Base-by-base conservation (phyloP, 64 coral and sea anemone species). In the Platygyra sinensis region DNA sequence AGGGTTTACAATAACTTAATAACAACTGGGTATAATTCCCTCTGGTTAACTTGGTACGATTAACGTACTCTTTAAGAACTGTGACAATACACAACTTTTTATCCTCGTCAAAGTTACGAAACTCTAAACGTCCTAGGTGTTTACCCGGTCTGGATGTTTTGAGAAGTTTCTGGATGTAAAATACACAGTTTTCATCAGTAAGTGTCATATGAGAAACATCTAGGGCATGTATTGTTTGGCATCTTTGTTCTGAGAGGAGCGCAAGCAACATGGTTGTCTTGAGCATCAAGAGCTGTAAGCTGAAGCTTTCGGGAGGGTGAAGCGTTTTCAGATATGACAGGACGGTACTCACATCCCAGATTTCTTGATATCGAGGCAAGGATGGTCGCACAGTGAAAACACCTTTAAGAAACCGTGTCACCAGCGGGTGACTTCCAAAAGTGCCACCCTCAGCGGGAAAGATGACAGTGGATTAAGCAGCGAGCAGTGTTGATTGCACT, bases 131-230 rank as follows among this genome's bases (percentile, higher is more conserved):
- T 42, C 90, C 74, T 30, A 86, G 79, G 64, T 92, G 90, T 80
- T 92, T 92, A 20, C 90, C 83, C 69, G 82, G 90, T 86, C 52
- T 71, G 19, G 90, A 92, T 22, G 83, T 92, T 86, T 92, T 92
- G 16, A 92, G 60, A 13, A 87, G 22, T 74, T 77, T 62, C 64
- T 20, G 27, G 39, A 87, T 86, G 52, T 77, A 75, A 59, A 92
- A 92, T 39, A 72, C 55, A 67, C 90, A 92, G 25, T 60, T 24
- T 67, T 27, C 28, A 50, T 77, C 74, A 39, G n/a, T n/a, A n/a
- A 86, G 28, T 28, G 30, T 73, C 91, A n/a, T n/a, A 93, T 93
- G 72, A 15, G 72, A 61, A 62, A 73, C 60, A 31, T 71, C 16
- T 20, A 87, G 71, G n/a, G 83, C 82, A 76, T 92, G n/a, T n/a